These are phyloP conservation scores for Xiphophorus hellerii DNA, from an alignment of 2,113 vertebrate species.

Conservation along the genomic window DNA sequence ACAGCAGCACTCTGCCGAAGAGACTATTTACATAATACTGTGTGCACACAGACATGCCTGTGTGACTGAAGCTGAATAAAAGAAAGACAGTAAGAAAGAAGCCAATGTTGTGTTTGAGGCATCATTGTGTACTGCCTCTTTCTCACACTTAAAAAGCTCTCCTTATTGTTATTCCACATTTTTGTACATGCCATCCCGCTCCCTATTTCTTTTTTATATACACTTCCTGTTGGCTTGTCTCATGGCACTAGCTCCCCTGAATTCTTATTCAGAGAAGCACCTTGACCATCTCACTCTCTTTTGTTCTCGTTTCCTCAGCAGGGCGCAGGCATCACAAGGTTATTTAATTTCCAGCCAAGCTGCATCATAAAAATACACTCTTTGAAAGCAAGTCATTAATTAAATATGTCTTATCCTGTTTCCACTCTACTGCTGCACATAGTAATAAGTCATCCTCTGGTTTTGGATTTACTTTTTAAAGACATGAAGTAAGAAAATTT, in stretches of 20 bases:
- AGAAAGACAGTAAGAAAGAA: conserved; percentile 63
- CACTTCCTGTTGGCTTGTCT: conserved; percentile 59
- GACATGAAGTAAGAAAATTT: background rate
- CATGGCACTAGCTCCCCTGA: conserved; percentile 47
- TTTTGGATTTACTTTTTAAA: background rate
- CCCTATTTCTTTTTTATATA: conserved; percentile 45
- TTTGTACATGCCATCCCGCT: conserved; percentile 65
- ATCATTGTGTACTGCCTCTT: conserved; percentile 70
- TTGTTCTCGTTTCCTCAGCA: conserved; percentile 50
- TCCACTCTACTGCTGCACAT: background rate
- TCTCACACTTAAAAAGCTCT: conserved; percentile 66
- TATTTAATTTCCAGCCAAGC: conserved; percentile 55
- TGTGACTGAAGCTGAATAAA: conserved; percentile 71
- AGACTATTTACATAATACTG: conserved; percentile 82
- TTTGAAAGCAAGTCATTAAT: conserved; percentile 29
- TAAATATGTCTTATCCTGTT: conserved; percentile 6
- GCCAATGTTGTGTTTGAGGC: conserved; percentile 69
- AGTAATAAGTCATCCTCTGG: background rate
- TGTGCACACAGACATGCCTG: conserved; percentile 74
- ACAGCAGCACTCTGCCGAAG: conserved; percentile 75
- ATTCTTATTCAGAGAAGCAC: conserved; percentile 61
- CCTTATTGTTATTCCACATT: conserved; percentile 75
- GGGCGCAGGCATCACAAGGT: conserved; percentile 54
- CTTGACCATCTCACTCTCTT: conserved; percentile 54
- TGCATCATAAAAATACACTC: conserved; percentile 1